Conservation (phyloP, 2,888 invertebrate species). For the Callyntrura guangdongensis region DNA sequence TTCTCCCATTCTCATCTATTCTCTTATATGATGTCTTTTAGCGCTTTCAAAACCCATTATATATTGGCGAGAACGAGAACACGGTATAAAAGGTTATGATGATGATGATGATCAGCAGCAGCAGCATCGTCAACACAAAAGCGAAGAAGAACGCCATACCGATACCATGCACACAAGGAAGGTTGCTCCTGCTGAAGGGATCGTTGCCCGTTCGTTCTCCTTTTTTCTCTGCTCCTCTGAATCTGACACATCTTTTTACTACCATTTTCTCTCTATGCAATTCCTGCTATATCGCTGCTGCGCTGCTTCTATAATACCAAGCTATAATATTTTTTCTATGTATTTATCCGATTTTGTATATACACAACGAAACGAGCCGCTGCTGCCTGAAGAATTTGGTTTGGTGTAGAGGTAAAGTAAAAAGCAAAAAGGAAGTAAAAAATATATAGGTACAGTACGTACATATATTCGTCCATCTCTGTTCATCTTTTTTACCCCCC, state of each 20-base stretch:
- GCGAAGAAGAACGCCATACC: background rate
- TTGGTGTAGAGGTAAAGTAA: background rate
- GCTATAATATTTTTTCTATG: no score
- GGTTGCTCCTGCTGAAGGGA: background rate
- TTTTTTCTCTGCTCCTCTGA: conserved; percentile 19
- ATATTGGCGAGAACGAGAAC: background rate
- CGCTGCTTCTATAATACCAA: no score
- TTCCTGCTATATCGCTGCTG: no score
- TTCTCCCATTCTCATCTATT: background rate
- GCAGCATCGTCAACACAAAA: conserved; percentile 5
- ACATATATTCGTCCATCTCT: background rate
- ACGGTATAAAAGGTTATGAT: background rate
- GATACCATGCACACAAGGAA: background rate
- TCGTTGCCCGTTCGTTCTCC: conserved; percentile 72
- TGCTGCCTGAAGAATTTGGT: background rate
- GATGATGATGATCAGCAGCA: no score
- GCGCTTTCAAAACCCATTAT: background rate
- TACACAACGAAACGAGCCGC: background rate
- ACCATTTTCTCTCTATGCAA: background rate
- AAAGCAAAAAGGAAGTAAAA: conserved; percentile 15
- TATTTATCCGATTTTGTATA: no score
- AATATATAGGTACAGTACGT: background rate
- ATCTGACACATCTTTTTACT: background rate
- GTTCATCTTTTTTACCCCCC: no score
- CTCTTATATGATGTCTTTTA: background rate